Evolutionary conservation across 2,797 vertebrate species (phyloP).

Genomic region (Hemibagrus guttatus): DNA sequence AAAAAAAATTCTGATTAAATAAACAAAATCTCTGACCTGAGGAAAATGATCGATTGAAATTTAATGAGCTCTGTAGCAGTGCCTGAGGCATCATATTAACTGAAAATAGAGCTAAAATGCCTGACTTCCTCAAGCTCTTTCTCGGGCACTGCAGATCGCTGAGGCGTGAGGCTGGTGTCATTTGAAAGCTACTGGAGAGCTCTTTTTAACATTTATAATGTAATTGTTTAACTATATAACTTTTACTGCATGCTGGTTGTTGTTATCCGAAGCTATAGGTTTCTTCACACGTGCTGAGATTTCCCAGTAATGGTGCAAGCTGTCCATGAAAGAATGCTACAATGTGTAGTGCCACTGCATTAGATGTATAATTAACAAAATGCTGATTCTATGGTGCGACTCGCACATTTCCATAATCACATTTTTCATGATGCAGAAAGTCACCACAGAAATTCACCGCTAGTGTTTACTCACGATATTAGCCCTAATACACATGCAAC

Average conservation of each 20-base stretch:
- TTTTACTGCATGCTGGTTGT: background rate
- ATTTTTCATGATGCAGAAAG: background rate
- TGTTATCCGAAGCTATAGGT: background rate
- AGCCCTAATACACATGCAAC: background rate
- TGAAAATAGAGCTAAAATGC: constrained; percentile 1
- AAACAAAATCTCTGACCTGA: background rate
- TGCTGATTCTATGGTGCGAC: background rate
- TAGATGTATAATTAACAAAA: background rate
- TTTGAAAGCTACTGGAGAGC: background rate
- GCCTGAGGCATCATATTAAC: constrained; percentile 3
- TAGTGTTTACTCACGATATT: background rate
- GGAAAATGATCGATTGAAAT: background rate
- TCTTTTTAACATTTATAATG: background rate
- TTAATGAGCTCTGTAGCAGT: background rate
- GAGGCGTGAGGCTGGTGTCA: background rate
- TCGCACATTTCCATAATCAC: background rate
- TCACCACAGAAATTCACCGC: background rate
- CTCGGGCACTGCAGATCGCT: background rate
- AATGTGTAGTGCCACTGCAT: background rate
- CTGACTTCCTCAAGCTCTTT: background rate
- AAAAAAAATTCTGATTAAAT: background rate
- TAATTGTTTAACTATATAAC: background rate
- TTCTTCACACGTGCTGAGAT: background rate
- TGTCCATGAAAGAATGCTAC: background rate
- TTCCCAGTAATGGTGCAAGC: background rate